Conservation (phyloP, 2,113 vertebrate species). For the Oplegnathus fasciatus region DNA sequence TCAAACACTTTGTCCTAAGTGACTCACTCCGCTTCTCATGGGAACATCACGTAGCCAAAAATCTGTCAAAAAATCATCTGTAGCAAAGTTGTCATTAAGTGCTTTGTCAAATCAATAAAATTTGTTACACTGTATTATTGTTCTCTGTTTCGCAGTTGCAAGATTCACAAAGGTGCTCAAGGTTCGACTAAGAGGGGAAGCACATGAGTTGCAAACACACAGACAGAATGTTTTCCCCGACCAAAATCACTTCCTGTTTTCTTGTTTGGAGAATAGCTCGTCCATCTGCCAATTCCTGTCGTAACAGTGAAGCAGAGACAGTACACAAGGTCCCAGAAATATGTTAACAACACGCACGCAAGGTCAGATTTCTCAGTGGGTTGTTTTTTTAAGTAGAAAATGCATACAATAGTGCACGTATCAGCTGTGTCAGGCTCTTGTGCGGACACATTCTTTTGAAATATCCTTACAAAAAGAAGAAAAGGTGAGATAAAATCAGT, state of each 20-base stretch:
- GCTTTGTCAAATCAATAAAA: slow-evolving; percentile 66
- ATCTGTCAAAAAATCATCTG: background rate
- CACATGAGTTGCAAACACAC: background rate
- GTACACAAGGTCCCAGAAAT: background rate
- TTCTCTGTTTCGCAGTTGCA: background rate
- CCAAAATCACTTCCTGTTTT: background rate
- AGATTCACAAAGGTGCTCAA: background rate
- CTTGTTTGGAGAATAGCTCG: background rate
- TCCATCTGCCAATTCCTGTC: background rate
- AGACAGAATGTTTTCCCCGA: background rate
- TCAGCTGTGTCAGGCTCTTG: background rate
- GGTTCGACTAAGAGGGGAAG: background rate
- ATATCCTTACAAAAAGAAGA: background rate
- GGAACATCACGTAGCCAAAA: slow-evolving; percentile 24
- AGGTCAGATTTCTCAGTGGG: background rate
- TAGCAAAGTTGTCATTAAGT: slow-evolving; percentile 46
- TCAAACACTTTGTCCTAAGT: slow-evolving; percentile 29
- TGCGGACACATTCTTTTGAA: background rate
- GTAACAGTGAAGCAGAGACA: background rate
- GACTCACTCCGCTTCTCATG: slow-evolving; percentile 42
- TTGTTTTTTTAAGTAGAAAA: background rate
- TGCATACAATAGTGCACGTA: background rate
- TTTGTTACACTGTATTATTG: background rate
- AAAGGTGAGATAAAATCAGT: background rate
- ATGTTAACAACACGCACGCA: too few relatives aligned